phyloP scores from a whole-genome alignment of 2,888 invertebrate species.

The Nymphalis c-album region DNA sequence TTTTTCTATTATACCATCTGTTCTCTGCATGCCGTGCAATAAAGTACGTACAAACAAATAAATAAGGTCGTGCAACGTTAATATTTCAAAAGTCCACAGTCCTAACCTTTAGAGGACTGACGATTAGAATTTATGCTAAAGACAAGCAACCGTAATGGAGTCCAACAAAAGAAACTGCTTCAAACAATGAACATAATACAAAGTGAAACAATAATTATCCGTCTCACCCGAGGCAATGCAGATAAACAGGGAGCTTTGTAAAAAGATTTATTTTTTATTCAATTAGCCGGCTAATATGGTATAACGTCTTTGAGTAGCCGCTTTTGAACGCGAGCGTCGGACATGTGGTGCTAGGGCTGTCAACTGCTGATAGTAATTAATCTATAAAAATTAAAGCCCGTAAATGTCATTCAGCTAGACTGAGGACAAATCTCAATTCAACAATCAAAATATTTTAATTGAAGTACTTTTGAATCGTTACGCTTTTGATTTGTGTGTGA shows the following conservation, averaged over 20 bases:
- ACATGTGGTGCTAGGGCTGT: constrained; percentile 5
- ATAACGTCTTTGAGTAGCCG: constrained; percentile 16
- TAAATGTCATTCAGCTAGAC: no score
- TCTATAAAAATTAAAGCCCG: not conserved
- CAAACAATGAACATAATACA: constrained; percentile 59
- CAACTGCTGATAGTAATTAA: not conserved
- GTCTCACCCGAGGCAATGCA: constrained; percentile 51
- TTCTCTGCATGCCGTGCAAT: no score
- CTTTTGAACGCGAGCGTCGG: constrained; percentile 10
- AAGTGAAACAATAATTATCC: constrained; percentile 73
- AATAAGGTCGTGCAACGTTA: not conserved
- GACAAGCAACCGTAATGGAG: constrained; percentile 53
- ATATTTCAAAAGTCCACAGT: not conserved
- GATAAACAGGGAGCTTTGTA: constrained; percentile 33
- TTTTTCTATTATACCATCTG: no score
- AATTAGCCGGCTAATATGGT: constrained; percentile 37
- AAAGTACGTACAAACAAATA: not conserved
- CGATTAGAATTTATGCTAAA: constrained; percentile 61
- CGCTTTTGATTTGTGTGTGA: no score
- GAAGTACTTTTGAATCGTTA: no score
- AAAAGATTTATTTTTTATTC: constrained; percentile 38
- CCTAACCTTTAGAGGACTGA: constrained; percentile 40
- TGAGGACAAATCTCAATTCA: no score
- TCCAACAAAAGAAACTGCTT: constrained; percentile 61
- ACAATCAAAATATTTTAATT: no score